Evolutionary conservation across 2,888 invertebrate species (phyloP).

Genomic region (Patella depressa): DNA sequence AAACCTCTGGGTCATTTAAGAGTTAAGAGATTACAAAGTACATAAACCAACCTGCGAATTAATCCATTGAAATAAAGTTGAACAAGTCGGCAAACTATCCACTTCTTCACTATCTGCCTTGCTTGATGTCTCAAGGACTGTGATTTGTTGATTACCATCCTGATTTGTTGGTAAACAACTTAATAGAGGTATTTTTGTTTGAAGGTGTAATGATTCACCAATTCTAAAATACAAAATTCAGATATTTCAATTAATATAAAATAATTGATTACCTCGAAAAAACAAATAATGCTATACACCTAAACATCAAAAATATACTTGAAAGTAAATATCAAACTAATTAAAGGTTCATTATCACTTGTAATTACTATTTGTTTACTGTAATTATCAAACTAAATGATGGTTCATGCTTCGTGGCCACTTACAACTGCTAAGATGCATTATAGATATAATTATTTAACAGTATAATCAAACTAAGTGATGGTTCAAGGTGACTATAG

Average conservation of each 20-base stretch:
- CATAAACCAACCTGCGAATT: slow-evolving; percentile 76
- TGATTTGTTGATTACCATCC: not conserved
- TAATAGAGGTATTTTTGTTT: slow-evolving; percentile 87
- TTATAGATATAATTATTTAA: too few species aligned
- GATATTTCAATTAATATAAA: not conserved
- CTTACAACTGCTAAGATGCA: too few species aligned
- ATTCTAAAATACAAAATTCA: slow-evolving; percentile 72
- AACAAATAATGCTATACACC: not conserved
- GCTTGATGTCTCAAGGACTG: not conserved
- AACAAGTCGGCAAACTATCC: slow-evolving; percentile 15
- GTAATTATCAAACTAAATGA: too few species aligned
- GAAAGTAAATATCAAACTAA: too few species aligned
- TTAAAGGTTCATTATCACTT: too few species aligned
- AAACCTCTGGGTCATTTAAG: too few species aligned
- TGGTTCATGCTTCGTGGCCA: too few species aligned
- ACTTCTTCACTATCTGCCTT: slow-evolving; percentile 41
- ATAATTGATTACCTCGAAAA: not conserved
- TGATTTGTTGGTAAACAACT: slow-evolving; percentile 75
- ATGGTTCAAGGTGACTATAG: too few species aligned
- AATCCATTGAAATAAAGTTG: slow-evolving; percentile 87
- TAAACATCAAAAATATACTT: too few species aligned
- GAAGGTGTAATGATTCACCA: slow-evolving; percentile 80
- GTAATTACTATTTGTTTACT: too few species aligned
- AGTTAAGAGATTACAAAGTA: too few species aligned
- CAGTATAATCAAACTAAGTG: too few species aligned